Base-by-base conservation (phyloP, 1,140 invertebrate species). In the Lucilia sericata region DNA sequence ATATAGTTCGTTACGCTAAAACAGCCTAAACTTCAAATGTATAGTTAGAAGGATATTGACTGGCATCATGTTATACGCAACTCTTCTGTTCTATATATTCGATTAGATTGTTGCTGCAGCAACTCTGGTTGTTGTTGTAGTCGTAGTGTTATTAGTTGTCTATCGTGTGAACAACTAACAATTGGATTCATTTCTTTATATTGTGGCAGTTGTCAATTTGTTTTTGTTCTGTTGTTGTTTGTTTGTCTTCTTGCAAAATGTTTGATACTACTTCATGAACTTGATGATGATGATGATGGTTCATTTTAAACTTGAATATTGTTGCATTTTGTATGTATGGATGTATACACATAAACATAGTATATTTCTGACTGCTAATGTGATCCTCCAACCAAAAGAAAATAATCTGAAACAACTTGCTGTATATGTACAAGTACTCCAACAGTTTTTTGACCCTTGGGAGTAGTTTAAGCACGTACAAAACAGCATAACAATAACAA, bases 91-190 rank as follows among this genome's bases (percentile, higher is more conserved):
- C 42, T 42, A 42, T 42, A 42, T 42, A 42, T 42, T 42, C 42
- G 42, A 42, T 42, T 42, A 42, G 42, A 42, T 42, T 42, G 42
- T 10, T 76, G 51, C 51, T 55, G 12, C 2, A 7, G 12, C 13
- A 1, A 1, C 17, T 55, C 4, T 14, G 5, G 51, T 25, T 70
- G n/a, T 70, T 21, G 19, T 25, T 70, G 65, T 80, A 19, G 76
- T 49, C 42, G 21, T 80, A 49, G 76, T 42, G 42, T 80, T 47
- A 80, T 80, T 80, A 49, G 76, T 80, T 80, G 30, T 65, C 34
- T 65, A 74, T 85, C 87, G 80, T 88, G 87, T 88, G 85, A 85
- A 88, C 83, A 82, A 82, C 74, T 47, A 83, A 84, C 84, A 86
- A 74, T 84, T 83, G 84, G 80, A 75, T 51, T 85, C 82, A 76